Evolutionary conservation across 2,797 vertebrate genomes (phyloP), one percentile per base, ranked within the genome.

Genomic region (Sebastes minor): DNA sequence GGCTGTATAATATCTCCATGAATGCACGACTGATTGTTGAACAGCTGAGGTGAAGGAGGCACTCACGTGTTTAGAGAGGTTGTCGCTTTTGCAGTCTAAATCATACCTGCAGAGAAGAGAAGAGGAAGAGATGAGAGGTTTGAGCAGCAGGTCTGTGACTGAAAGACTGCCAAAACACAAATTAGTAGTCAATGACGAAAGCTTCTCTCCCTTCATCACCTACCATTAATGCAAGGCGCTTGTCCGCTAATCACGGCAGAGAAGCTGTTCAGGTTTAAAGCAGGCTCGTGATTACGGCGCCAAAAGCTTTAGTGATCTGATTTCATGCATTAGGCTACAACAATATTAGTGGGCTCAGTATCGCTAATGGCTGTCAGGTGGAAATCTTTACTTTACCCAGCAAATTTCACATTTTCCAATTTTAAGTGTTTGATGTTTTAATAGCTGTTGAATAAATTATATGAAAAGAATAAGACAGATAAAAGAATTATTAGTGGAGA

Each of bases 31-130:
- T 87, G 89, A 91, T 87, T 84, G 65, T 63, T 68, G 56, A 76
- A 57, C 64, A 81, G 84, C 62, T 57, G 77, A 79, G 68, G 76
- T 74, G 67, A 86, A 82, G 76, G 72, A 74, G 59, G 70, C 80
- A 95, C 95, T 96, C 89, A 96, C 96, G 52, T 96, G 96, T 92
- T 96, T 96, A 4, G 95, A 96, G 83, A 96, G 94, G 89, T 96
- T 96, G 90, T 96, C 94, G 63, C 96, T 96, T 92, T 96, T 96
- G 81, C 94, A 95, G 93, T 96, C 95, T 14, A 96, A 88, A 81
- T 96, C 95, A 6, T 95, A 96, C 89, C 95, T 96, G 92, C n/a
- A 20, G 72, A 85, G 65, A 49, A 42, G 70, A 85, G 63, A 63
- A 76, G 81, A 86, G 68, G 38, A 32, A 10, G 65, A 32, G 18